These are phyloP conservation scores for Epistrophe grossulariae DNA, from an alignment of 2,888 invertebrate genomes.

Conservation along the genomic window DNA sequence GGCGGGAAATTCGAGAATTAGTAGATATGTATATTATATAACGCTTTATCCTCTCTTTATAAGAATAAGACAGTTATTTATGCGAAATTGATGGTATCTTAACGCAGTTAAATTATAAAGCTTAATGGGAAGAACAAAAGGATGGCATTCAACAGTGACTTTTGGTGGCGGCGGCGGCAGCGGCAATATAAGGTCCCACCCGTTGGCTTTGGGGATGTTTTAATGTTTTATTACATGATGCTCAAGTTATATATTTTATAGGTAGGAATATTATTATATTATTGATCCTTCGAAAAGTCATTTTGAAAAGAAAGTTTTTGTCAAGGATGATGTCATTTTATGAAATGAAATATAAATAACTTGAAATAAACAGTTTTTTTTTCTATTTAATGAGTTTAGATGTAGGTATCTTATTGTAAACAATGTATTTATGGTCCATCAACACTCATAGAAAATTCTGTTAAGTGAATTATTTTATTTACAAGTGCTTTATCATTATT, in stretches of 20 bases:
- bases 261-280: constrained; percentile 9
- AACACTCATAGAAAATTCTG: no score
- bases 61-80: constrained; percentile 62
- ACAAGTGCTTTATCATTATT: no score
- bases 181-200: neutral
- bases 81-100: constrained; percentile 62
- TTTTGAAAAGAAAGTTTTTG: neutral
- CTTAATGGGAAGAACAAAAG: constrained; percentile 53
- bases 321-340: constrained; percentile 7
- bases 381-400: no score
- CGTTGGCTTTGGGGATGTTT: neutral
- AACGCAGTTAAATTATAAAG: constrained; percentile 52
- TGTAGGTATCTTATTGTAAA: no score
- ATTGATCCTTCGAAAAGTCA: constrained; percentile 7
- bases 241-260: neutral
- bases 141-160: constrained; percentile 44
- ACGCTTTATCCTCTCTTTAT: constrained; percentile 8
- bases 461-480: no score
- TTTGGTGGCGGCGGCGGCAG: no score
- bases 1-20: constrained; percentile 8
- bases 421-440: no score
- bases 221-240: neutral
- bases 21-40: constrained; percentile 22
- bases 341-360: constrained; percentile 2
- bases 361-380: neutral